These are phyloP conservation scores for Enteromius viviparus DNA, from an alignment of 2,797 vertebrate genomes.

Conservation along the genomic window DNA sequence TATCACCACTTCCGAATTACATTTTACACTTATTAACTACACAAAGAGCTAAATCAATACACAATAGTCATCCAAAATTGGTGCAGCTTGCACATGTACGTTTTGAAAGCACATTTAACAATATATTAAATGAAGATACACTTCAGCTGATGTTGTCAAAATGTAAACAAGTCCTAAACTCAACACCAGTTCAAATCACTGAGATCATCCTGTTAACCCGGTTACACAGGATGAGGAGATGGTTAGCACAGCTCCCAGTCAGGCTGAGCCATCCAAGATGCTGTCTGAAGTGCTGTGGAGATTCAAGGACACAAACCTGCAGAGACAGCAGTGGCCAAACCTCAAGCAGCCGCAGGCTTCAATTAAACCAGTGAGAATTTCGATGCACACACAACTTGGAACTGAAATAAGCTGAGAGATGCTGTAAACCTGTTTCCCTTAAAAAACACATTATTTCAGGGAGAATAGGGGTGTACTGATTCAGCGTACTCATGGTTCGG, in stretches of 20 bases:
- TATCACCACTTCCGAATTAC: not conserved
- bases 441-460: not conserved
- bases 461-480: not conserved
- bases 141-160: not conserved
- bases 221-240: not conserved
- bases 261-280: not conserved
- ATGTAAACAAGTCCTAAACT: not conserved
- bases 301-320: not conserved
- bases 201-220: not conserved
- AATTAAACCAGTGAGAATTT: not conserved
- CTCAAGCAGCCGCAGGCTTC: constrained; percentile 10
- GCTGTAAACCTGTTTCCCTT: not conserved
- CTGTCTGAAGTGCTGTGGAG: not conserved
- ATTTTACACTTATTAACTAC: not conserved
- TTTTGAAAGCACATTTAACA: not conserved
- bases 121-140: not conserved
- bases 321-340: not conserved
- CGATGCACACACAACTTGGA: not conserved
- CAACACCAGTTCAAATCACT: not conserved
- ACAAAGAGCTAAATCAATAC: not conserved
- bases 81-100: not conserved
- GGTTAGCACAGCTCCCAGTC: no score
- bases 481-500: no score
- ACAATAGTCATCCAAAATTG: not conserved
- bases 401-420: constrained; percentile 12